A percentile compares a stretch with the other conserved stretches of the same genome.
Evolutionary conservation across 2,797 vertebrate species (phyloP).

Genomic region (Podarcis lilfordi): DNA sequence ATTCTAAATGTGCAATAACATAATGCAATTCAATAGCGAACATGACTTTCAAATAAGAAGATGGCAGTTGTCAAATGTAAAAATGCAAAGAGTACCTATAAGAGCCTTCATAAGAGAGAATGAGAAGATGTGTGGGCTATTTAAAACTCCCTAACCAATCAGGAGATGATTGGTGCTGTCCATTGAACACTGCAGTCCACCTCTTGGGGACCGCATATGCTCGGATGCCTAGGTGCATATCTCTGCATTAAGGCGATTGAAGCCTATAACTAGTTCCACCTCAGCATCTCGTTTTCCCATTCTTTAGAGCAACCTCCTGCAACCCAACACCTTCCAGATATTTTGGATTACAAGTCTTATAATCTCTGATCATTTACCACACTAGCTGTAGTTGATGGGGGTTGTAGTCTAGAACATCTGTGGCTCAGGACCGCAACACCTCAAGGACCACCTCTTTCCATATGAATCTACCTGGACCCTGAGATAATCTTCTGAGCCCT

Average conservation of each 20-base stretch:
- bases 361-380: no score
- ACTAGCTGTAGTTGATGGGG: no score
- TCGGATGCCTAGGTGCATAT: background rate
- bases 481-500: no score
- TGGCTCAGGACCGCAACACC: no score
- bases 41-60: background rate
- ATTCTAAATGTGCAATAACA: slow-evolving; percentile 24
- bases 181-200: no score
- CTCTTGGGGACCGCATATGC: background rate
- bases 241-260: background rate
- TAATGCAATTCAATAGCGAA: background rate
- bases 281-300: background rate
- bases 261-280: background rate
- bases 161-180: background rate
- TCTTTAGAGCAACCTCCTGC: no score
- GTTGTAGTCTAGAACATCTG: no score
- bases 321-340: no score
- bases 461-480: no score
- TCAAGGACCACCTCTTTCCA: no score
- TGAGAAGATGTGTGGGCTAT: background rate
- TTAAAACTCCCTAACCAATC: background rate
- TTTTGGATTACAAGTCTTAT: background rate
- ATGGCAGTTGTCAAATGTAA: background rate
- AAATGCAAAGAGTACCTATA: no score
- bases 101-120: background rate